Conservation (phyloP, 2,888 invertebrate species). For the Drosophila rellima region DNA sequence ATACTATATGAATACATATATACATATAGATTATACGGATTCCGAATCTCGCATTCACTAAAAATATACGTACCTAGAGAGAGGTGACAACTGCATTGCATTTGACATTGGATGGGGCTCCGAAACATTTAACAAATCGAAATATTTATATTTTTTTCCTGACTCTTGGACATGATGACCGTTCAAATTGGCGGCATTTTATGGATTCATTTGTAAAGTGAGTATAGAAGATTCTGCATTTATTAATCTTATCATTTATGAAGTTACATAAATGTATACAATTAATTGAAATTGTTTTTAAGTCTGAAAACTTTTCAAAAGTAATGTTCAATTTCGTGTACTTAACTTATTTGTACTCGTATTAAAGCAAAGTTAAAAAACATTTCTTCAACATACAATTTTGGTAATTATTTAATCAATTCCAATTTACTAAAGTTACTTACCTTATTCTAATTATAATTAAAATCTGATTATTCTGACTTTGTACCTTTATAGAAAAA, state of each 20-base stretch:
- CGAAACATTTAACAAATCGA: constrained; percentile 30
- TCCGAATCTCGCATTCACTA: constrained; percentile 20
- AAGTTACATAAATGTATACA: background rate
- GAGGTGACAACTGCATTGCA: constrained; percentile 52
- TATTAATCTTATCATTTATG: background rate
- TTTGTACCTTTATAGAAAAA: background rate
- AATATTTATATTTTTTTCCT: constrained; percentile 8
- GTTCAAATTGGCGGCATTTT: constrained; percentile 24
- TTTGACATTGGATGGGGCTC: constrained; percentile 50
- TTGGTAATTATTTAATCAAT: background rate
- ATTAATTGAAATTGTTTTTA: background rate
- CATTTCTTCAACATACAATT: background rate
- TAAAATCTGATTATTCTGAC: background rate
- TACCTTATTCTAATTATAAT: background rate
- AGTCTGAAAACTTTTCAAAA: background rate
- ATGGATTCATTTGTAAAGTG: constrained; percentile 25
- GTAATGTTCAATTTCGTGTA: no score
- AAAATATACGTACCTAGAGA: constrained; percentile 9
- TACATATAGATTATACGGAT: constrained; percentile 7
- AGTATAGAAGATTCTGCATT: constrained; percentile 10
- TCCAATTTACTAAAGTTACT: background rate
- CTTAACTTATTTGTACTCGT: no score
- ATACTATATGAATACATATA: background rate
- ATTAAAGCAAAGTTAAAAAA: background rate
- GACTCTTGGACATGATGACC: constrained; percentile 9